Conservation (phyloP, 30 jellyfish, hydroid and myxozoan genomes). For the Pelagia noctiluca region DNA sequence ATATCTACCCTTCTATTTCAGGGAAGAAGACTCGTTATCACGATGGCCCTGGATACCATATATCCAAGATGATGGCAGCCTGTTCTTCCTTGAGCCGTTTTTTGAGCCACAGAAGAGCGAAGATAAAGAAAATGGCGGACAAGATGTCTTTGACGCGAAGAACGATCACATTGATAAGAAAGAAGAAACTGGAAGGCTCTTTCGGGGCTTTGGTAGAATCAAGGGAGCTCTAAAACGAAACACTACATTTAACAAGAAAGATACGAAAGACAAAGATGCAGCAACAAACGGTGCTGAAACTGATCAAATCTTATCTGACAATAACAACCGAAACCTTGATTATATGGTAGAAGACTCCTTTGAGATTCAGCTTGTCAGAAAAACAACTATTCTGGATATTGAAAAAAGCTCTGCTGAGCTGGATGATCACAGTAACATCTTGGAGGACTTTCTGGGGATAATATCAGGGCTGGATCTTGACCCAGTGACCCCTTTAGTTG, state of each 20-base stretch:
- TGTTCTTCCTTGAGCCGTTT: conserved; percentile 72
- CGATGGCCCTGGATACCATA: conserved; percentile 89
- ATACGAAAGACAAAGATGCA: conserved; percentile 25
- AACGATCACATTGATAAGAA: conserved; percentile 31
- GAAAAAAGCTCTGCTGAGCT: conserved; percentile 37
- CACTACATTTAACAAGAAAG: conserved; percentile 71
- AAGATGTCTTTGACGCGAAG: conserved; percentile 3
- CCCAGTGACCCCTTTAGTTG: conserved; percentile 67
- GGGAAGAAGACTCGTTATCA: conserved; percentile 60
- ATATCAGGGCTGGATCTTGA: conserved; percentile 92
- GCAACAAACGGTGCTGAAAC: conserved; percentile 12
- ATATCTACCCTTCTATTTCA: not conserved
- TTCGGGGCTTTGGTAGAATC: conserved; percentile 72
- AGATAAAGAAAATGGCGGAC: conserved; percentile 24
- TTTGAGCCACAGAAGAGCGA: conserved; percentile 31
- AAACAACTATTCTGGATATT: conserved; percentile 57
- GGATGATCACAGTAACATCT: conserved; percentile 22
- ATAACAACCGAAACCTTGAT: conserved; percentile 10
- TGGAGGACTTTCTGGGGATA: conserved; percentile 85
- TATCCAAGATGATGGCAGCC: conserved; percentile 83
- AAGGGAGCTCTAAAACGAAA: conserved; percentile 72
- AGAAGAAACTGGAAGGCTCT: conserved; percentile 48
- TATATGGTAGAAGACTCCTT: conserved; percentile 13
- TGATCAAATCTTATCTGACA: not conserved
- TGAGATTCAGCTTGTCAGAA: conserved; percentile 45